These are phyloP conservation scores for Condylura cristata DNA, from an alignment of 2,113 vertebrate genomes.

Conservation along the genomic window DNA sequence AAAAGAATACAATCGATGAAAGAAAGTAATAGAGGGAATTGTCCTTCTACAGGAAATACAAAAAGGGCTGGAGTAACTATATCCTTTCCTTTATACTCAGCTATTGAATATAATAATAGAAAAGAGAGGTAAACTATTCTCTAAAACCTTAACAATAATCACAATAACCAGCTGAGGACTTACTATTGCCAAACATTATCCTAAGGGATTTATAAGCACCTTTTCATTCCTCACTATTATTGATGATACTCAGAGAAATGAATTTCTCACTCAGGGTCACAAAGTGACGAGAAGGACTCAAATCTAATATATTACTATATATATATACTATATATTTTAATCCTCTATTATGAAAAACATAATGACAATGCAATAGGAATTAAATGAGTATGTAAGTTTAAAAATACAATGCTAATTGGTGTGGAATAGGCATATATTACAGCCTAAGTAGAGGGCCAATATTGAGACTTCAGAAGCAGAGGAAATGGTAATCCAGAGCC, in stretches of 20 bases:
- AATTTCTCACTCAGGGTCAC: background rate
- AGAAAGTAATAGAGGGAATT: background rate
- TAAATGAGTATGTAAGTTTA: background rate
- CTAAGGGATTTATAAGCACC: background rate
- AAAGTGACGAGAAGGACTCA: background rate
- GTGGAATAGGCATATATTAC: background rate
- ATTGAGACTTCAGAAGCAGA: background rate
- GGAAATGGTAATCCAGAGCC: background rate
- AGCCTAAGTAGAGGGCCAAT: background rate
- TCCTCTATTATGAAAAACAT: background rate
- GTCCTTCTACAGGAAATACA: background rate
- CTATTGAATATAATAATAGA: background rate
- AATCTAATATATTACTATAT: background rate
- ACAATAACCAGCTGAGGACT: no score
- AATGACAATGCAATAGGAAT: background rate
- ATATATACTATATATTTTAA: background rate
- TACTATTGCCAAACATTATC: background rate
- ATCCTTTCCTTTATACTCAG: background rate
- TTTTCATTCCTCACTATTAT: background rate
- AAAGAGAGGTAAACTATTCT: background rate
- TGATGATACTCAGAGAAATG: background rate
- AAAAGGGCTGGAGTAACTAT: background rate
- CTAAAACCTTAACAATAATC: background rate
- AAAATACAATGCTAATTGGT: background rate
- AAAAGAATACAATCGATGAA: slow-evolving; percentile 42